Percentiles rank a stretch among this genome's conserved stretches.
phyloP scores from a whole-genome alignment of 2,797 vertebrate species.

The Ataeniobius toweri region DNA sequence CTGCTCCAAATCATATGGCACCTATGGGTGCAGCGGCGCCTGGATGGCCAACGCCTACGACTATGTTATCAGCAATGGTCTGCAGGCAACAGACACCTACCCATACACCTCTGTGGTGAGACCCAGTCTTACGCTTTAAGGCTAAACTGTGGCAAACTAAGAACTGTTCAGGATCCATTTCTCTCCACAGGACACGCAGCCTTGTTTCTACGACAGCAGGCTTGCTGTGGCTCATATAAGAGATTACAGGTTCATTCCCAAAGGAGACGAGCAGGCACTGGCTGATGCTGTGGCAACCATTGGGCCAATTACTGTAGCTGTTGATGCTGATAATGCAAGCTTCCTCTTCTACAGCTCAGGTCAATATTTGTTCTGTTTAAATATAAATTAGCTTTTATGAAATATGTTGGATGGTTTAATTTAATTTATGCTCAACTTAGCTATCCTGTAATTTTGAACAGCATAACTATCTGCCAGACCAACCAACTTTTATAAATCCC shows the following conservation, averaged over 20 bases:
- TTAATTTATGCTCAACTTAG: neutral
- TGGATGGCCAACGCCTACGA: constrained; percentile 85
- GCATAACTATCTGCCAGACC: neutral
- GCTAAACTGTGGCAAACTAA: neutral
- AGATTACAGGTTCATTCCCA: constrained; percentile 81
- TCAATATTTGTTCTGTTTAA: constrained; percentile 20
- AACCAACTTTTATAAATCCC: neutral
- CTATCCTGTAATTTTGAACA: neutral
- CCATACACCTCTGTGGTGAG: constrained; percentile 89
- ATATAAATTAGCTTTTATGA: neutral
- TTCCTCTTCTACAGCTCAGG: constrained; percentile 86
- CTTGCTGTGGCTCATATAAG: constrained; percentile 74
- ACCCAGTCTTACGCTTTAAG: neutral
- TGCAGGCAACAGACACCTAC: constrained; percentile 87
- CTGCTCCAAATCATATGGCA: constrained; percentile 80
- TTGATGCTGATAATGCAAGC: constrained; percentile 80
- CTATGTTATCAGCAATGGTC: constrained; percentile 82
- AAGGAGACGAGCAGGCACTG: constrained; percentile 81
- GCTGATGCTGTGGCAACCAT: constrained; percentile 80
- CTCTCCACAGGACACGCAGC: constrained; percentile 74
- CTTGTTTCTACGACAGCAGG: constrained; percentile 78
- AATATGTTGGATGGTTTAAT: neutral
- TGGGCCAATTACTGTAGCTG: constrained; percentile 81
- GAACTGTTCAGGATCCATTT: neutral
- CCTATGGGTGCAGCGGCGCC: constrained; percentile 80